phyloP scores from a whole-genome alignment of 2,888 invertebrate genomes.

The Tachystola acroxantha region DNA sequence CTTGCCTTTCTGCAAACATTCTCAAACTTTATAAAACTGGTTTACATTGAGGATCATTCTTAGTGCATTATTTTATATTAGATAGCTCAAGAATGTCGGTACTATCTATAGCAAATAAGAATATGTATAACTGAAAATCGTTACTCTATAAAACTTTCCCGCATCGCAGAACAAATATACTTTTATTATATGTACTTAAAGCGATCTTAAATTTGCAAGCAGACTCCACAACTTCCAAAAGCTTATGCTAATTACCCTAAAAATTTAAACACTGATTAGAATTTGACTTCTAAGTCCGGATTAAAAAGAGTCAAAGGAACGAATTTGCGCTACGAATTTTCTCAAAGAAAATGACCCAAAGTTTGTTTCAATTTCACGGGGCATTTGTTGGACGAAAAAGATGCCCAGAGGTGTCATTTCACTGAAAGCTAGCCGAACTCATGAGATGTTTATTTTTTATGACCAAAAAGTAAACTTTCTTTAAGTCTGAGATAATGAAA shows the following conservation, averaged over 20 bases:
- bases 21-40: too few relatives aligned
- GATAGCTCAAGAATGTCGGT: too few relatives aligned
- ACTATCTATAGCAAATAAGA: too few relatives aligned
- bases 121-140: too few relatives aligned
- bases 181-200: too few relatives aligned
- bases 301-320: constrained; percentile 45
- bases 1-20: too few relatives aligned
- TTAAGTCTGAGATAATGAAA: constrained; percentile 4
- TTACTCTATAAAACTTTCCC: too few relatives aligned
- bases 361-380: constrained; percentile 75
- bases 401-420: constrained; percentile 72
- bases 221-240: not conserved
- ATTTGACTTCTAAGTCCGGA: constrained; percentile 23
- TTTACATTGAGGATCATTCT: too few relatives aligned
- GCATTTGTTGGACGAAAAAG: constrained; percentile 70
- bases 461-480: constrained; percentile 15
- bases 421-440: constrained; percentile 59
- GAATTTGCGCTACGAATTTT: constrained; percentile 46
- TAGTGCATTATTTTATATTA: too few relatives aligned
- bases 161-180: too few relatives aligned
- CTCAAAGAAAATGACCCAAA: constrained; percentile 46
- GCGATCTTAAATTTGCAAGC: too few relatives aligned
- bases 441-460: constrained; percentile 54
- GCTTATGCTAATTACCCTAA: constrained; percentile 5
- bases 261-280: constrained; percentile 1